Conservation (phyloP, 2,797 vertebrate species). For the Danio albolineatus region DNA sequence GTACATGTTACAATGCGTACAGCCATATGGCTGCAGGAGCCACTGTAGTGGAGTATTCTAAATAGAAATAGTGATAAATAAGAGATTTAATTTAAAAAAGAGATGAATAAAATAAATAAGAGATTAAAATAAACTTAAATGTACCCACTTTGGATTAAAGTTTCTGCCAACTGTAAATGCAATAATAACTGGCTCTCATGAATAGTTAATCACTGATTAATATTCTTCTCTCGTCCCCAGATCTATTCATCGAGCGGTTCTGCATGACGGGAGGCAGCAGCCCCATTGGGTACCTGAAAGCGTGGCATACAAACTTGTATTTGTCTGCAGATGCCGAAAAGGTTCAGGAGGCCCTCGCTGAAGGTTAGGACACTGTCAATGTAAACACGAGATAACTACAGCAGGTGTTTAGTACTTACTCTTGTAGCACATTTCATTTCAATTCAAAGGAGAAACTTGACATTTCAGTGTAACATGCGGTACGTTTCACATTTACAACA, state of each 20-base stretch:
- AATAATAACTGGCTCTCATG: not conserved
- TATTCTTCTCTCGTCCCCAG: slow-evolving; percentile 71
- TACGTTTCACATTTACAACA: not conserved
- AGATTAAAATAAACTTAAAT: not conserved
- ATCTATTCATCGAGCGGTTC: slow-evolving; percentile 96
- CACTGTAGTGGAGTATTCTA: too few relatives aligned
- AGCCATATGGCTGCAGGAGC: too few relatives aligned
- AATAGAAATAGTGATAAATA: not conserved
- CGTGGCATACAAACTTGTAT: slow-evolving; percentile 97
- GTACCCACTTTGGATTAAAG: not conserved
- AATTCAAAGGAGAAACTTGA: not conserved
- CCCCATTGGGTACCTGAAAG: slow-evolving; percentile 95
- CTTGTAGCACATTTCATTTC: not conserved
- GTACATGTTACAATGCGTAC: too few relatives aligned
- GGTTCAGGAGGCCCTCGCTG: slow-evolving; percentile 92
- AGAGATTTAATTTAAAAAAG: too few relatives aligned
- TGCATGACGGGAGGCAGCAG: slow-evolving; percentile 98
- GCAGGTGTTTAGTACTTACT: not conserved
- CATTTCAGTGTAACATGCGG: not conserved
- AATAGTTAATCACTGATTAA: slow-evolving; percentile 15
- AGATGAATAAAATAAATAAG: too few relatives aligned
- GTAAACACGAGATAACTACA: slow-evolving; percentile 14
- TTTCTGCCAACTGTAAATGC: not conserved
- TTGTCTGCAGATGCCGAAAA: slow-evolving; percentile 93
- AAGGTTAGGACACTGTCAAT: slow-evolving; percentile 82